These are phyloP conservation scores for Manis crassicaudata DNA, from an alignment of 2,797 vertebrate genomes.

Conservation along the genomic window DNA sequence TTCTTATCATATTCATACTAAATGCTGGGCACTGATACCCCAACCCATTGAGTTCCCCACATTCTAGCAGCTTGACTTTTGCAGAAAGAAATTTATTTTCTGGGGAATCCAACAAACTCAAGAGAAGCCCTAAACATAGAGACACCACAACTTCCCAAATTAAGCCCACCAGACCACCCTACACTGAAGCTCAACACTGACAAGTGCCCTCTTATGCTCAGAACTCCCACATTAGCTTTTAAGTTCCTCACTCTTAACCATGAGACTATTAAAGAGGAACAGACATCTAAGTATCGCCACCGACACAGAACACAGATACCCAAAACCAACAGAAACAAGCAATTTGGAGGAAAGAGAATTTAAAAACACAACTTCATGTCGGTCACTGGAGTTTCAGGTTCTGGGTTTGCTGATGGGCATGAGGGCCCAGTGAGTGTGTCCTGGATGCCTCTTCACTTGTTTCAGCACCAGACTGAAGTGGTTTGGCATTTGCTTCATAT, in stretches of 20 bases:
- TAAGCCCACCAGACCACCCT: neutral
- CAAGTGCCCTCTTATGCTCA: neutral
- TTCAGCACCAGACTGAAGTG: constrained; percentile 92
- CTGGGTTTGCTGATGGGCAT: neutral
- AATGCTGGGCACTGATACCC: neutral
- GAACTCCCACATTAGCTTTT: neutral
- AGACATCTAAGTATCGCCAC: neutral
- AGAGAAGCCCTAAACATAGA: neutral
- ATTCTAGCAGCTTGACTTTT: neutral
- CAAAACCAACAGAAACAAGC: neutral
- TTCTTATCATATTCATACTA: neutral
- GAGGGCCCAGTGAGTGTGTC: constrained; percentile 81
- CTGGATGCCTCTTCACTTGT: constrained; percentile 90
- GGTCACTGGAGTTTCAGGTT: neutral
- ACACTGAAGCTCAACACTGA: neutral
- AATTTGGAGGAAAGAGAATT: neutral
- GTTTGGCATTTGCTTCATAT: constrained; percentile 91
- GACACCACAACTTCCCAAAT: neutral
- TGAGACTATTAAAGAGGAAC: neutral
- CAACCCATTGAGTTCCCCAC: neutral
- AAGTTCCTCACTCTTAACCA: neutral
- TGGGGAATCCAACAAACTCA: neutral
- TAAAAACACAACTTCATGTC: neutral
- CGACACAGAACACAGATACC: neutral
- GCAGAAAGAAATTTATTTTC: neutral